A percentile compares a stretch with the other conserved stretches of the same genome.
These are phyloP conservation scores for Drosophila tripunctata DNA, from an alignment of 2,888 invertebrate genomes.

Conservation along the genomic window DNA sequence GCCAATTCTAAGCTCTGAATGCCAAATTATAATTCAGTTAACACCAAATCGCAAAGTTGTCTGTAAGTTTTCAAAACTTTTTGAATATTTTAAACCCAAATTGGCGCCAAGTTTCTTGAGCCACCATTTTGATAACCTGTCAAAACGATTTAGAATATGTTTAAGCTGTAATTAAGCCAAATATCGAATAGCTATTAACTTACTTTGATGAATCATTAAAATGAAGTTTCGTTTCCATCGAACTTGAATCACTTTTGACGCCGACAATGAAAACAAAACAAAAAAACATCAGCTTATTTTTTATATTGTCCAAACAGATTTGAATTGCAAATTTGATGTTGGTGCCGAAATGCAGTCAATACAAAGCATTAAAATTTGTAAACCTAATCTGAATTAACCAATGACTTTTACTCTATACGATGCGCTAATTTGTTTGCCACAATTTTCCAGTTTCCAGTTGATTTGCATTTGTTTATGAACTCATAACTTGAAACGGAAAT, in stretches of 20 bases:
- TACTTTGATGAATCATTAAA: conserved; percentile 76
- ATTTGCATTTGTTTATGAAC: conserved; percentile 78
- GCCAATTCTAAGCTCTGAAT: conserved; percentile 23
- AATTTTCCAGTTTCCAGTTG: conserved; percentile 70
- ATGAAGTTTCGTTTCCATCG: conserved; percentile 47
- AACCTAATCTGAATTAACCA: conserved; percentile 45
- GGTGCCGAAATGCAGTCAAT: conserved; percentile 64
- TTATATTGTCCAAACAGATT: conserved; percentile 43
- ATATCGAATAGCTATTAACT: conserved; percentile 60
- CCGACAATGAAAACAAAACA: conserved; percentile 43
- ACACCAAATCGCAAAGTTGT: conserved; percentile 32
- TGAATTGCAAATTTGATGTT: conserved; percentile 66
- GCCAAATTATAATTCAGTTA: conserved; percentile 37
- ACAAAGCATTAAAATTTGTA: conserved; percentile 72
- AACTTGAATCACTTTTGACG: conserved; percentile 54
- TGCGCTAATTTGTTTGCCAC: conserved; percentile 76
- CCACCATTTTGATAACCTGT: conserved; percentile 38
- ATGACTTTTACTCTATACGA: conserved; percentile 46
- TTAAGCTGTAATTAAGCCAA: conserved; percentile 66
- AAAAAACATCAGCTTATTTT: conserved; percentile 1
- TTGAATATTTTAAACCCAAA: conserved; percentile 13
- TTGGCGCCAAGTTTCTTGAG: conserved; percentile 28
- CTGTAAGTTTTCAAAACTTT: conserved; percentile 15
- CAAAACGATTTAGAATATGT: conserved; percentile 59
- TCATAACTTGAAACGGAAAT: conserved; percentile 73